Percentiles rank a stretch among this genome's conserved stretches.
Evolutionary conservation across 1,140 invertebrate species (phyloP).

Genomic region (Sycophila sp.): DNA sequence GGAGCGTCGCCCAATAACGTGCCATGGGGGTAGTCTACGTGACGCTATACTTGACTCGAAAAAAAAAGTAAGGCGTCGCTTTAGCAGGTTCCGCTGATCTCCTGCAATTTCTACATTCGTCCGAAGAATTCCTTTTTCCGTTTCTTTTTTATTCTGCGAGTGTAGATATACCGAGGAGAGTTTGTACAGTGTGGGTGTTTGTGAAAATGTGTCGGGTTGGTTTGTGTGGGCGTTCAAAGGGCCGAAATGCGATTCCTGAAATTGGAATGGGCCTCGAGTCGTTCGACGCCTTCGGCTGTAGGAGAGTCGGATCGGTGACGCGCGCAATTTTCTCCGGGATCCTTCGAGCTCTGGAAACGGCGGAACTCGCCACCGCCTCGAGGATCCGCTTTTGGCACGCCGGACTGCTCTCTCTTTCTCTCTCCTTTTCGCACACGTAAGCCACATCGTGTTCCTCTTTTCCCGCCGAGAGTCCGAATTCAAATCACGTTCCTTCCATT

Average conservation of each 20-base stretch:
- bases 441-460: conserved; percentile 11
- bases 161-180: background rate
- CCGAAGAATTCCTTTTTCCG: too few species aligned
- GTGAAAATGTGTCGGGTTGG: background rate
- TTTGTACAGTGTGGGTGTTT: background rate
- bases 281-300: background rate
- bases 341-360: too few species aligned
- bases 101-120: background rate
- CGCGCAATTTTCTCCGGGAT: background rate
- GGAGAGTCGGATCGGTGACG: background rate
- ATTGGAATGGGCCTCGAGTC: background rate
- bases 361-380: background rate
- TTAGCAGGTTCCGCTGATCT: too few species aligned
- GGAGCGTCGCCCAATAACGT: background rate
- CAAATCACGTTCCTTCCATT: conserved; percentile 50
- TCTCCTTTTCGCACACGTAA: background rate
- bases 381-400: background rate
- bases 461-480: conserved; percentile 44
- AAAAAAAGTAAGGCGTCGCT: background rate
- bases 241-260: background rate
- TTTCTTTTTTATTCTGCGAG: too few species aligned
- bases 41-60: background rate
- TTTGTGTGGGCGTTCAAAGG: background rate
- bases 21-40: background rate
- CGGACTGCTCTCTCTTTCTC: background rate